Base-by-base conservation (phyloP, 2,888 invertebrate species). In the Miltochrista miniata region DNA sequence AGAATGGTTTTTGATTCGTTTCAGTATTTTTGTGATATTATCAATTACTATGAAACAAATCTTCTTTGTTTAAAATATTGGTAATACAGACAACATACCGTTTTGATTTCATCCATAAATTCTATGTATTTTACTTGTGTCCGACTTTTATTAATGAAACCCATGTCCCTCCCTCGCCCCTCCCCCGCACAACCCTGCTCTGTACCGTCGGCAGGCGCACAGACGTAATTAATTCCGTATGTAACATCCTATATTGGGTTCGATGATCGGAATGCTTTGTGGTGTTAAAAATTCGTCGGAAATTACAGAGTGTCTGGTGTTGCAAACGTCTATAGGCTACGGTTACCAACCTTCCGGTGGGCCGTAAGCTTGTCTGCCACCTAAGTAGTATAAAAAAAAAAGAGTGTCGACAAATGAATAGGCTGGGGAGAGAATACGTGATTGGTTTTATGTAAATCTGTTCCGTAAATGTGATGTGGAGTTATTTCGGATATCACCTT, bases 141-240 rank as follows among this genome's bases (percentile, higher is more conserved):
- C 63, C 56, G 67, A 69, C 63, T 67, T 67, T 67, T 69, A 55
- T 66, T 60, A 66, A 66, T 66, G 63, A 57, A 62, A 55, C 45
- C 50, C 50, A 38, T 38, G 43, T 35, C 39, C 34, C 15, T 40
- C 11, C 14, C 38, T n/a, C 9, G 29, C 33, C 31, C 14, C 29
- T 10, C 0, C 15, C 10, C 45, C 7, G 3, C 11, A 12, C 30
- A 24, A 24, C 5, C 3, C 18, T 57, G 51, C 70, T 66, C 60
- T 66, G 67, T 66, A 63, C 36, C 48, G 42, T 57, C 66, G 67
- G 63, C 70, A 69, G 70, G 44, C 50, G 50, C 51, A 12, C 59
- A 53, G 50, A 52, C 63, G 67, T 66, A 66, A 66, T 66, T 69
- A 69, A 51, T 69, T 66, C 59, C 57, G 51, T 66, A 54, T 5